Conservation (phyloP, 2,888 invertebrate species). For the Oxycera nigricornis region DNA sequence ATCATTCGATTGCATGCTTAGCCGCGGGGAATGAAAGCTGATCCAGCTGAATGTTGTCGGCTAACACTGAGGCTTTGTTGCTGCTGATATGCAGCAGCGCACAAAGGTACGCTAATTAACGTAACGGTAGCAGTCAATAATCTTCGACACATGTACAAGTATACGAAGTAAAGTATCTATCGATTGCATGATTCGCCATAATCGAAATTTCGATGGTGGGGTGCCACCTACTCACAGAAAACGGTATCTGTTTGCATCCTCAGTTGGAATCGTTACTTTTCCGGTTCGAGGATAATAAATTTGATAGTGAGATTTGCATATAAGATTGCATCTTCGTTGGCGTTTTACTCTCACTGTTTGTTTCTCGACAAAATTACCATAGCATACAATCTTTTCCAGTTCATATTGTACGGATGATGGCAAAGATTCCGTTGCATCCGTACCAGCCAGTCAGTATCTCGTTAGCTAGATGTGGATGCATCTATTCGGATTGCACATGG, state of each 20-base stretch:
- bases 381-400: no score
- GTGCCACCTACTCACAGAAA: neutral
- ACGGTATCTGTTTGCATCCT: conserved; percentile 4
- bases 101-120: neutral
- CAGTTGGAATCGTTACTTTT: neutral
- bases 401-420: no score
- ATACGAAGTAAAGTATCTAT: neutral
- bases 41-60: neutral
- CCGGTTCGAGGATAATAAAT: no score
- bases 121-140: neutral
- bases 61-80: neutral
- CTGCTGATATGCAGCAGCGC: neutral
- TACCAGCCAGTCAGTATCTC: no score
- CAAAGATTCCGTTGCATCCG: no score
- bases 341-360: no score
- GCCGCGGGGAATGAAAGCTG: neutral
- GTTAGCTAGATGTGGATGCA: no score
- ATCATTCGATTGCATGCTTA: neutral
- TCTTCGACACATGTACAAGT: neutral
- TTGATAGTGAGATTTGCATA: no score
- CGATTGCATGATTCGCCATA: neutral
- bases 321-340: no score
- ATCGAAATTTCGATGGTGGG: neutral
- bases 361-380: no score
- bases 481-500: no score